These are phyloP conservation scores for Scaptomyza graminum DNA, from an alignment of 1,140 invertebrate species.

Conservation along the genomic window DNA sequence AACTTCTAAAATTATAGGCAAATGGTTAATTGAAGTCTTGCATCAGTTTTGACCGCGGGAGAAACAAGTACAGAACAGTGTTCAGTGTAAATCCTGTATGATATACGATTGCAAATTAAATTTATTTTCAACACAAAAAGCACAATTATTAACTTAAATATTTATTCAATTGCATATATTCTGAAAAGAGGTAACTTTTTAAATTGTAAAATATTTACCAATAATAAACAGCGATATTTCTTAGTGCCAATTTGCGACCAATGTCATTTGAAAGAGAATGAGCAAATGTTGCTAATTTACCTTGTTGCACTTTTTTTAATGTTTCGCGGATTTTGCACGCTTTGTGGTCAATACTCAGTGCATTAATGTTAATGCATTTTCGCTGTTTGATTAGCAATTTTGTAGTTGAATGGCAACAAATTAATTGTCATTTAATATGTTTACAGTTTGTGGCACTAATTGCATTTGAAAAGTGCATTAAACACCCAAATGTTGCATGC, in stretches of 20 bases:
- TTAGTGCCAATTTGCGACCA: neutral
- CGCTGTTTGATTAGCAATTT: slow-evolving; percentile 63
- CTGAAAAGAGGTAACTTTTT: no score
- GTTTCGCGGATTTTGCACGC: slow-evolving; percentile 6
- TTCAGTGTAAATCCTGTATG: no score
- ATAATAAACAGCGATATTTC: neutral
- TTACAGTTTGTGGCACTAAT: slow-evolving; percentile 55
- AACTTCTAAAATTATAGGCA: neutral
- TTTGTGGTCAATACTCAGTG: slow-evolving; percentile 12
- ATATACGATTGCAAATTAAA: no score
- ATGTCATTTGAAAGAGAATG: neutral
- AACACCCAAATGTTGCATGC: slow-evolving; percentile 31
- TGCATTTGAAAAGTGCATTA: slow-evolving; percentile 73
- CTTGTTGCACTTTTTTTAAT: neutral
- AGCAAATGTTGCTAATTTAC: slow-evolving; percentile 1
- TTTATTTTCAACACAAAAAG: no score
- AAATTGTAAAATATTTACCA: neutral
- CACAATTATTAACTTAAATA: no score
- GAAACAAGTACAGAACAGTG: neutral
- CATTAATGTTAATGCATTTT: slow-evolving; percentile 73
- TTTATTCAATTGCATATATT: no score
- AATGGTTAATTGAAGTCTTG: slow-evolving; percentile 51
- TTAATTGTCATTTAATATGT: slow-evolving; percentile 76
- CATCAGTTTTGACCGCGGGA: slow-evolving; percentile 18
- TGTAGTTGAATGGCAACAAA: slow-evolving; percentile 66